These are phyloP conservation scores for Mormyrus lacerda DNA, from an alignment of 2,113 vertebrate species.

Conservation along the genomic window DNA sequence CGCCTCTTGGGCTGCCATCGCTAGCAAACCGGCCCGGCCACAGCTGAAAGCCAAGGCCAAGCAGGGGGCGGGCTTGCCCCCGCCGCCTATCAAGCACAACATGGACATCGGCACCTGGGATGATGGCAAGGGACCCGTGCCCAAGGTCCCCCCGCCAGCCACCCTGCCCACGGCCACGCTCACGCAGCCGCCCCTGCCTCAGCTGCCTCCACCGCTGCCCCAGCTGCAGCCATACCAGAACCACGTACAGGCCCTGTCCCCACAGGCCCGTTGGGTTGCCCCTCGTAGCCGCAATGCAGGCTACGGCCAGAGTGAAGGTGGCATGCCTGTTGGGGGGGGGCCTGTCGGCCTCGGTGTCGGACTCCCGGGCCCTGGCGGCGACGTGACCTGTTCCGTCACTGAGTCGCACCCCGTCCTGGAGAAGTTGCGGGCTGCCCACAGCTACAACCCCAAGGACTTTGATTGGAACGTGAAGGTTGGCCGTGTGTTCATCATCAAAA, in stretches of 20 bases:
- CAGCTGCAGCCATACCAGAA: slow-evolving; percentile 74
- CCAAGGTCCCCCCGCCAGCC: slow-evolving; percentile 63
- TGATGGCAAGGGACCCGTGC: slow-evolving; percentile 72
- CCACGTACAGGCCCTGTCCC: slow-evolving; percentile 60
- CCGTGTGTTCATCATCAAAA: slow-evolving; percentile 79
- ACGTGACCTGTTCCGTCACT: slow-evolving; percentile 19
- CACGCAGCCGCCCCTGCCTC: slow-evolving; percentile 41
- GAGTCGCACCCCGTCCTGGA: slow-evolving; percentile 69
- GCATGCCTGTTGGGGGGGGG: slow-evolving; percentile 47
- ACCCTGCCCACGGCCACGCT: not conserved
- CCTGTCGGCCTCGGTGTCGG: slow-evolving; percentile 41
- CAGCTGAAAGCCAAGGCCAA: slow-evolving; percentile 85
- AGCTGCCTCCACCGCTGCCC: slow-evolving; percentile 58
- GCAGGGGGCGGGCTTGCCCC: slow-evolving; percentile 70
- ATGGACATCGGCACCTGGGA: slow-evolving; percentile 98
- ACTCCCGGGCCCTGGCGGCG: slow-evolving; percentile 49
- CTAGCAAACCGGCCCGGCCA: slow-evolving; percentile 87
- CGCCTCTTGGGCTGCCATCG: slow-evolving; percentile 91
- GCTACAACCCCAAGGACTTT: slow-evolving; percentile 76
- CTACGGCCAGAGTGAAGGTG: slow-evolving; percentile 70
- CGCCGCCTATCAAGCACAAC: slow-evolving; percentile 91
- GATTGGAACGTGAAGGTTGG: slow-evolving; percentile 74
- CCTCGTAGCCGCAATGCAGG: slow-evolving; percentile 77
- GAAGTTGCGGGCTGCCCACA: slow-evolving; percentile 73
- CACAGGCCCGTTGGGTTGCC: slow-evolving; percentile 82